Conservation (phyloP, 2,113 vertebrate genomes). For the Bos javanicus region DNA sequence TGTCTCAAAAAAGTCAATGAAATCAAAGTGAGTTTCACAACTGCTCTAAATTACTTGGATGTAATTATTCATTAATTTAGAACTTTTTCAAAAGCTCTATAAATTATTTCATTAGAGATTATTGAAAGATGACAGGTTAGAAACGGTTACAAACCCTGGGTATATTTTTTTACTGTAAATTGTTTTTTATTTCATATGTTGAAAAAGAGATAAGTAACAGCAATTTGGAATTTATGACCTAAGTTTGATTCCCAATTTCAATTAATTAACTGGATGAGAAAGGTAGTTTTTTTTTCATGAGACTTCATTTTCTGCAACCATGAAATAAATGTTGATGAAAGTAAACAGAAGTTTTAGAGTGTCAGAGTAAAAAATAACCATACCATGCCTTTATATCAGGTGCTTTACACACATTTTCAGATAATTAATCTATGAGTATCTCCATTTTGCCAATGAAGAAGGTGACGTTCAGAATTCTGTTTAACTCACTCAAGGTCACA, state of each 20-base stretch:
- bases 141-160: background rate
- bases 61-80: conserved; percentile 41
- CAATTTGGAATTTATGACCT: background rate
- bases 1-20: background rate
- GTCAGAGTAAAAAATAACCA: background rate
- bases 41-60: conserved; percentile 38
- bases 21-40: conserved; percentile 44
- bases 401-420: background rate
- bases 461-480: background rate
- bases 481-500: background rate
- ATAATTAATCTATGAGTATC: background rate
- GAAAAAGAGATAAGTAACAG: background rate
- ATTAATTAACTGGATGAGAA: background rate
- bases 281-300: background rate
- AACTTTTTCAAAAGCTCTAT: conserved; percentile 1
- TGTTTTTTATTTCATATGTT: conserved; percentile 12
- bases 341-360: background rate
- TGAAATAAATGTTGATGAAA: background rate
- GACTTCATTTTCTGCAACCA: background rate
- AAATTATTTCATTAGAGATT: conserved; percentile 24
- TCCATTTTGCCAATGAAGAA: background rate
- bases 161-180: background rate
- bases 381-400: background rate
- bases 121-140: background rate
- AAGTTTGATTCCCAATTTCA: conserved; percentile 34